Evolutionary conservation across 2,113 vertebrate genomes (phyloP).

Genomic region (Tursiops truncatus): DNA sequence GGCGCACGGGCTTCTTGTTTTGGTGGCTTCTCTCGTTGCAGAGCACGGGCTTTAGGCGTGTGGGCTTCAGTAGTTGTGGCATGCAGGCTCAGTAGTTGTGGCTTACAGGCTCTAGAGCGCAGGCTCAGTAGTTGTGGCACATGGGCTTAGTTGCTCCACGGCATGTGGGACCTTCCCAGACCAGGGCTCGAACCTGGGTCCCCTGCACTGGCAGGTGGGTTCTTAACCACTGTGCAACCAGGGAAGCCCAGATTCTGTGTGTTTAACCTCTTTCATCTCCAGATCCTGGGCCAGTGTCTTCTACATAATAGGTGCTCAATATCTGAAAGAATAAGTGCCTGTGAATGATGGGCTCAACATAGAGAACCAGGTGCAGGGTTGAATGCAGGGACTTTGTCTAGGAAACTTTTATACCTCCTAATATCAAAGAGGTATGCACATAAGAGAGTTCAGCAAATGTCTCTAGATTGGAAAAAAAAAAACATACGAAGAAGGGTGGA

Average conservation of each 20-base stretch:
- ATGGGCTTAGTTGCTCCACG: too few relatives aligned
- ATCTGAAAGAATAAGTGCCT: not conserved
- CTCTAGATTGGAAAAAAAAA: not conserved
- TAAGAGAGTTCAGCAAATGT: not conserved
- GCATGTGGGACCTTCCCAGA: too few relatives aligned
- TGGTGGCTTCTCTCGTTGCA: too few relatives aligned
- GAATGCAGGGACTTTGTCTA: not conserved
- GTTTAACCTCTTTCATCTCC: not conserved
- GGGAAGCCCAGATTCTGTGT: not conserved
- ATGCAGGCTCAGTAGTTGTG: too few relatives aligned
- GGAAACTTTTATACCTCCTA: not conserved
- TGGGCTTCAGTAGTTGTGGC: too few relatives aligned
- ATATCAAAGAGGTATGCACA: not conserved
- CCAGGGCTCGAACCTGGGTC: too few relatives aligned
- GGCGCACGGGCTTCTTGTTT: too few relatives aligned
- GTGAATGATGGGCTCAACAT: not conserved
- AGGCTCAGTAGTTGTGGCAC: too few relatives aligned
- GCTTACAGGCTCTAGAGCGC: too few relatives aligned
- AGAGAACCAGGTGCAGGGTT: not conserved
- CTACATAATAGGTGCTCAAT: not conserved
- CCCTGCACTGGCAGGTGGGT: too few relatives aligned
- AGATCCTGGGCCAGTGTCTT: not conserved
- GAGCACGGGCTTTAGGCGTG: too few relatives aligned
- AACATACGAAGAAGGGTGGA: not conserved
- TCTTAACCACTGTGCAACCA: too few relatives aligned